Evolutionary conservation across 2,113 vertebrate species (phyloP), one percentile per base, ranked within the genome.

Genomic region (Emydura subglobosa): DNA sequence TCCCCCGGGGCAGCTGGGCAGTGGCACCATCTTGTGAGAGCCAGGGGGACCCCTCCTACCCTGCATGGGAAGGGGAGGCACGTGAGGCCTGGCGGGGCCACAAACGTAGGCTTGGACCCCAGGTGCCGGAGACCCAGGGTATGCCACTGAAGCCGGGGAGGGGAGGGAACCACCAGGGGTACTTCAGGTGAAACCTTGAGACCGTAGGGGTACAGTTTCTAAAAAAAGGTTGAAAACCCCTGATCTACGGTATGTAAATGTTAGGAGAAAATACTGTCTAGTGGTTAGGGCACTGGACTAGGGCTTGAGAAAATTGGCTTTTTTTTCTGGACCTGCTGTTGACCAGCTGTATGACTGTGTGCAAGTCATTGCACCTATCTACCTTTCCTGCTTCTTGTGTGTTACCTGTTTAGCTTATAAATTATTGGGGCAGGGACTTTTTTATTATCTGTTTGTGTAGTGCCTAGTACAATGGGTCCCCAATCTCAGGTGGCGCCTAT

Each of bases 311-410:
- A 68, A 31, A 14, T 87, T 51, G 25, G 1, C 59, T 4, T 12
- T 84, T 29, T 44, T 76, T 89, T 55, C n/a, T 65, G 55, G 6
- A 10, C 39, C 0, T 4, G 29, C 21, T 85, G 12, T 59, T 87
- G 47, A 44, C 12, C 81, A 85, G 47, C 29, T 72, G 1, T 49
- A 5, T 80, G 53, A 24, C 29, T 7, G 9, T 5, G 3, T 16
- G 11, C n/a, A 88, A 2, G 7, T 76, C 54, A 0, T 0, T 83
- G 22, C 13, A 57, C 7, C 44, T 19, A 7, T 54, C 74, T 78
- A 13, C 24, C 10, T 24, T 47, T 47, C 24, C 74, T 47, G 39
- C 24, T 47, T 47, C 25, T 27, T 27, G 6, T 44, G 12, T 8
- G 42, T 13, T 44, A 47, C 74, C 4, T 13, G 44, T 47, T 78